phyloP scores from a whole-genome alignment of 2,888 invertebrate species.

The Neoscelio sp. region DNA sequence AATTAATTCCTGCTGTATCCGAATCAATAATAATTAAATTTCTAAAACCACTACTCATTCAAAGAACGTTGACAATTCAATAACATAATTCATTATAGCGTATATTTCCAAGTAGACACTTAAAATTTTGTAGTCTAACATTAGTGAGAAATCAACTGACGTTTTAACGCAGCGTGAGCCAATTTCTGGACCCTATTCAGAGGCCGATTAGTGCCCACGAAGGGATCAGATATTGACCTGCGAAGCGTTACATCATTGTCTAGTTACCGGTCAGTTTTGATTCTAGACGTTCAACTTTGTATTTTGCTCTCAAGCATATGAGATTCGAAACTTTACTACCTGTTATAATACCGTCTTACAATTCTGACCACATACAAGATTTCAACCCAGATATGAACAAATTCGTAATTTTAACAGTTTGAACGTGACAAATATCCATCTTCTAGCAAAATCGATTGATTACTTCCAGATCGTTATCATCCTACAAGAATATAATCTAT shows the following conservation, averaged over 20 bases:
- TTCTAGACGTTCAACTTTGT: slow-evolving; percentile 59
- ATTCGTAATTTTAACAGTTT: too few species aligned
- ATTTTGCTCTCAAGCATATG: slow-evolving; percentile 57
- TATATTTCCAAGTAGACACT: slow-evolving; percentile 26
- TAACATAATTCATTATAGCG: slow-evolving; percentile 19
- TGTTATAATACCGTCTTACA: too few species aligned
- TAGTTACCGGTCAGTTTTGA: slow-evolving; percentile 52
- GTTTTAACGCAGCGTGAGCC: slow-evolving; percentile 37
- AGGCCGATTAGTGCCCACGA: slow-evolving; percentile 57
- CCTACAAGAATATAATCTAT: too few species aligned
- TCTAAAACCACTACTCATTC: too few species aligned
- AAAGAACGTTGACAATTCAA: slow-evolving; percentile 9
- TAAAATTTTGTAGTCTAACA: slow-evolving; percentile 26
- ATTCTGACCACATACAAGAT: too few species aligned
- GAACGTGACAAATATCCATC: too few species aligned
- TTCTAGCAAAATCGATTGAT: too few species aligned
- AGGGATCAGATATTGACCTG: slow-evolving; percentile 65
- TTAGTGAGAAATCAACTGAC: slow-evolving; percentile 41
- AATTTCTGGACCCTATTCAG: slow-evolving; percentile 57
- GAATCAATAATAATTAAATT: too few species aligned
- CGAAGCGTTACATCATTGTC: slow-evolving; percentile 61
- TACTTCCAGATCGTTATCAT: too few species aligned
- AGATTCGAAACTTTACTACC: slow-evolving; percentile 54
- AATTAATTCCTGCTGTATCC: too few species aligned
- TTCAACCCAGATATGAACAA: too few species aligned